Conservation (phyloP, 2,113 vertebrate genomes). For the Leptocoma aspasia region DNA sequence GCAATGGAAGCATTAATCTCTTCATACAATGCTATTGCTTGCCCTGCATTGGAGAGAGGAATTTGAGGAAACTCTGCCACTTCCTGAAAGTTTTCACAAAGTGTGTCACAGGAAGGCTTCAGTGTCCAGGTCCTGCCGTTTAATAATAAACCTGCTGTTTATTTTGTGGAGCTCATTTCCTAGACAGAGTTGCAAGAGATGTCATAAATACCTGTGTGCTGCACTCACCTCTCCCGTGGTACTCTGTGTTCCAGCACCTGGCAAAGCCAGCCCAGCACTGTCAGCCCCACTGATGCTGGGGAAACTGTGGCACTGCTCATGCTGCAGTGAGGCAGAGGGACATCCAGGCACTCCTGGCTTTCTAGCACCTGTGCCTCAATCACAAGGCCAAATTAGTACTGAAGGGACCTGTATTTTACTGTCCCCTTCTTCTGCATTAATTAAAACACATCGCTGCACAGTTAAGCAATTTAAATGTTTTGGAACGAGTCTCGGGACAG, state of each 20-base stretch:
- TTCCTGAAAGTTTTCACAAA: not conserved
- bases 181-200: constrained; percentile 39
- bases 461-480: constrained; percentile 56
- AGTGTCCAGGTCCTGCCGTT: not conserved
- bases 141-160: constrained; percentile 58
- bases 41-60: not conserved
- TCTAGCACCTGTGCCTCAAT: constrained; percentile 4
- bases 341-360: not conserved
- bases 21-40: not conserved
- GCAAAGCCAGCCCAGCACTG: not conserved
- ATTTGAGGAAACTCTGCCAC: not conserved
- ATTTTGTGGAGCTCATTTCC: not conserved
- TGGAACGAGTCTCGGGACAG: not conserved
- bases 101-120: not conserved
- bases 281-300: not conserved
- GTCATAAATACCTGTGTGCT: not conserved
- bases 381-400: constrained; percentile 17
- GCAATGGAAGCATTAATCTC: not conserved
- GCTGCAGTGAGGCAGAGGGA: not conserved
- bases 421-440: constrained; percentile 41
- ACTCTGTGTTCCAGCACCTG: not conserved
- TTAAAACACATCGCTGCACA: constrained; percentile 39
- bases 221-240: not conserved
- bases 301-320: not conserved
- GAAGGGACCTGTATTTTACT: constrained; percentile 50